phyloP scores from a whole-genome alignment of 2,888 invertebrate species.

The Torymus texanus region DNA sequence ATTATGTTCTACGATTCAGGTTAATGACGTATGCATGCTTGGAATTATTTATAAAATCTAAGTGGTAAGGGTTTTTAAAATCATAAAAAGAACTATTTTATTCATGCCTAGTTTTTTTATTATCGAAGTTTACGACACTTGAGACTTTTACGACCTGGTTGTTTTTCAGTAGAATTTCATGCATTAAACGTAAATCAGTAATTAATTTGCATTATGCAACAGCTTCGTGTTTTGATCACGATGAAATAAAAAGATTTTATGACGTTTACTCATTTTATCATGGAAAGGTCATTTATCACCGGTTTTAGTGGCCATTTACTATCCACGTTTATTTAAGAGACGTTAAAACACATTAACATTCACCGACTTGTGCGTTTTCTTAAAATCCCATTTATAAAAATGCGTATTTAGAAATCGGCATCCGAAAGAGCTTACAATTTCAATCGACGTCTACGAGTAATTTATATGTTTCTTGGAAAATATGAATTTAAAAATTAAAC shows the following conservation, averaged over 20 bases:
- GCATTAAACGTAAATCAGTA: constrained; percentile 55
- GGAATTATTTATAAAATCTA: constrained; percentile 24
- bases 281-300: constrained; percentile 55
- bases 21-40: constrained; percentile 16
- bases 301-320: constrained; percentile 51
- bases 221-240: constrained; percentile 45
- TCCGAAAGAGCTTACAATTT: constrained; percentile 6
- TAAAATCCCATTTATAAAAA: constrained; percentile 25
- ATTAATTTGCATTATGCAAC: constrained; percentile 57
- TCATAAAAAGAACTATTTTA: constrained; percentile 33
- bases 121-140: constrained; percentile 46
- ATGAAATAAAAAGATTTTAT: constrained; percentile 53
- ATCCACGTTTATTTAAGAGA: constrained; percentile 50
- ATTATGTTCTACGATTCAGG: constrained; percentile 11
- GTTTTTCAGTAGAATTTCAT: constrained; percentile 51
- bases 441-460: background rate
- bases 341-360: constrained; percentile 45
- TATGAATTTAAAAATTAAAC: constrained; percentile 14
- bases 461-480: background rate
- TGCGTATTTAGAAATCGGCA: constrained; percentile 10
- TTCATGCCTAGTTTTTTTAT: constrained; percentile 35
- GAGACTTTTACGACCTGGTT: constrained; percentile 46
- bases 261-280: constrained; percentile 53
- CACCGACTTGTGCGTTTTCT: constrained; percentile 33
- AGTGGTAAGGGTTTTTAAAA: constrained; percentile 37